Evolutionary conservation across 2,888 invertebrate genomes (phyloP), one percentile per base, ranked within the genome.

Genomic region (Caenorhabditis virilis): DNA sequence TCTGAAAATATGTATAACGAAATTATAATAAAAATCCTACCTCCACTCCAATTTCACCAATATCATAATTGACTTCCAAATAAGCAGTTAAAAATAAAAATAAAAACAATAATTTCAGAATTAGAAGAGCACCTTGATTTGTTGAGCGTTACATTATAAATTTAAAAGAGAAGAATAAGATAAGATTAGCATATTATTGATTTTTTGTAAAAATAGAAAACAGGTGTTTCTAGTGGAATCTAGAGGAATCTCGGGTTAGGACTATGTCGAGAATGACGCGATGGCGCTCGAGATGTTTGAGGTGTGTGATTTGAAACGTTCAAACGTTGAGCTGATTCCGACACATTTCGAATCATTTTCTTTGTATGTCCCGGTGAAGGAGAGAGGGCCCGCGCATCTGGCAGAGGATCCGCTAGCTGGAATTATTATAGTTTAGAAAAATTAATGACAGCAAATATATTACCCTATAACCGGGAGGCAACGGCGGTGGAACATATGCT

Each of bases 401-500:
- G 64, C 15, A 42, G 26, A 1, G 72, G 70, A 48, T 74, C 74
- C 16, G 61, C 56, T 25, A 69, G 63, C 74, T 74, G 62, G 18
- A 70, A 70, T 22, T 15, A 38, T 33, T 33, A 16, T 35, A 36
- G 18, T 22, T 23, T 36, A 5, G 2, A 18, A 1, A 18, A 23
- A 47, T n/a, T 47, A 18, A 33, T 16, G 48, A 46, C 35, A 15
- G 15, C 13, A 41, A 6, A 11, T 20, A 25, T 22, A 66, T 48
- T 23, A 82, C 81, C 63, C 75, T 52, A 56, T 77, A 76, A 26
- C 82, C 82, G 1, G 78, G 73, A 13, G 82, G 82, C 22, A 82
- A 56, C 16, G 78, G 72, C 1, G 82, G 77, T 11, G 82, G 82
- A 51, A 78, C 74, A 65, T 81, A 82, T 7, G 74, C 63, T 33